Base-by-base conservation (phyloP, 2,797 vertebrate species). In the Sylvia borin region DNA sequence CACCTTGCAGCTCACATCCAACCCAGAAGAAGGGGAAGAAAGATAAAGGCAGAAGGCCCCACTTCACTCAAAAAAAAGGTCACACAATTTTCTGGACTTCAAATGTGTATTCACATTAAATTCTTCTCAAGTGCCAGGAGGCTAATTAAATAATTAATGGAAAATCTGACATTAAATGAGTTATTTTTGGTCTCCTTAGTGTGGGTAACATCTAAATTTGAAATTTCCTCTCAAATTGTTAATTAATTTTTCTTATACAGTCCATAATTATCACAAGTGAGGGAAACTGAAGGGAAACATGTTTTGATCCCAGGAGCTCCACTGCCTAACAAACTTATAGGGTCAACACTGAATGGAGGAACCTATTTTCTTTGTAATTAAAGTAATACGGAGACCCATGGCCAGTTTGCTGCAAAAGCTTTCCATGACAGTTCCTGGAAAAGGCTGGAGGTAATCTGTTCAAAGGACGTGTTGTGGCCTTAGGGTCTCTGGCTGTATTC, bases 211-310 rank as follows among this genome's bases (percentile, higher is more conserved):
- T 77, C 66, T 83, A 73, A 61, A 91, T 84, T 66, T 86, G 87
- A 96, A 89, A 81, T 90, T 60, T 94, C 67, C 71, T 95, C 55
- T 74, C 50, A 92, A 94, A 88, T 53, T 26, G 29, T 93, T 83
- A 96, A 96, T 94, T 95, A 92, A 71, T 88, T 90, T 90, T 95
- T 83, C 82, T 92, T 78, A 86, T 45, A 74, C 15, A 71, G 55
- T 65, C 34, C 1, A 2, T 71, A 70, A 77, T 73, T 96, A 43
- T 92, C 89, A 60, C 82, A 88, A 75, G 70, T 48, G 73, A 88
- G 61, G 29, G 61, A 85, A 91, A 70, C 13, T 0, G 3, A 38
- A 74, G 38, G 61, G 64, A 78, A 61, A 40, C 7, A 11, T 29
- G 45, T 83, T 74, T 50, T 71, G 61, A 83, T 68, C 34, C 42